A percentile compares a stretch with the other conserved stretches of the same genome.
phyloP scores from a whole-genome alignment of 2,113 vertebrate genomes.

The Amphiprion ocellaris region DNA sequence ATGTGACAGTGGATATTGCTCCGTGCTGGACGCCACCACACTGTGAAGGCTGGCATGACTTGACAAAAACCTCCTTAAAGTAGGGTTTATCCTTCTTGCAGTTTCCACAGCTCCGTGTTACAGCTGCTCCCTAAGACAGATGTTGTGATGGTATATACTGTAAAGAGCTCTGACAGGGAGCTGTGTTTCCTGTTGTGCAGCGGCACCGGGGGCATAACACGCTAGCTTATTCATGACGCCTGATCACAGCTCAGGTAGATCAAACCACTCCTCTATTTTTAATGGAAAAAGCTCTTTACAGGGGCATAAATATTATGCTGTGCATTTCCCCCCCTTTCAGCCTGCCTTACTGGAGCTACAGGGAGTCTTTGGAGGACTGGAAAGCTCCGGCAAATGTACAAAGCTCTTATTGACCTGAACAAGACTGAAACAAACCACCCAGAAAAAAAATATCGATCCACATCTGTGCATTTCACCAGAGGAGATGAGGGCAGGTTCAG shows the following conservation, averaged over 20 bases:
- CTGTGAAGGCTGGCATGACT: neutral
- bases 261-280: slow-evolving; percentile 64
- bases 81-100: neutral
- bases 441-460: slow-evolving; percentile 29
- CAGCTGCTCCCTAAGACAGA: slow-evolving; percentile 40
- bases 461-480: slow-evolving; percentile 13
- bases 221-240: slow-evolving; percentile 66
- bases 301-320: slow-evolving; percentile 53
- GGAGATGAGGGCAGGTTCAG: neutral
- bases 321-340: slow-evolving; percentile 17
- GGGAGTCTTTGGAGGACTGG: slow-evolving; percentile 1
- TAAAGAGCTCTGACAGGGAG: slow-evolving; percentile 33
- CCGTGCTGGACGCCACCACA: neutral
- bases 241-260: slow-evolving; percentile 67
- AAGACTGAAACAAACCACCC: slow-evolving; percentile 23
- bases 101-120: slow-evolving; percentile 4
- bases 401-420: slow-evolving; percentile 26
- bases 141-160: slow-evolving; percentile 21
- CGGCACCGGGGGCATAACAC: slow-evolving; percentile 18
- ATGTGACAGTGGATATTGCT: neutral
- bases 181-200: slow-evolving; percentile 36
- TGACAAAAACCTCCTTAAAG: neutral
- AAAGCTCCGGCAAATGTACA: slow-evolving; percentile 14
- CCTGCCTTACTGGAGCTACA: neutral
- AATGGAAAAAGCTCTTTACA: slow-evolving; percentile 47